These are phyloP conservation scores for Calycopis cecrops DNA, from an alignment of 1,140 invertebrate genomes.

Conservation along the genomic window DNA sequence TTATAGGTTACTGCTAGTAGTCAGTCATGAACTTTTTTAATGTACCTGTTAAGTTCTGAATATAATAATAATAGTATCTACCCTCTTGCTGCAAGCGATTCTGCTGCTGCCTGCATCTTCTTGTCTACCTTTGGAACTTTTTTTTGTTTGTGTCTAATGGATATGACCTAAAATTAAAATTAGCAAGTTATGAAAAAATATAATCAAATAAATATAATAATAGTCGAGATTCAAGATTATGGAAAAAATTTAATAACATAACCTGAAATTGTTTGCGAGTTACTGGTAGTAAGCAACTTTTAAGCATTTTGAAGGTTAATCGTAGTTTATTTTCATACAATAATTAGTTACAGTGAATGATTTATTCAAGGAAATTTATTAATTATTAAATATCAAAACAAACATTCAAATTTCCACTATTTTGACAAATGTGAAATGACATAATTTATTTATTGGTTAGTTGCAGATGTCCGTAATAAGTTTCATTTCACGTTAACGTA, in stretches of 20 bases:
- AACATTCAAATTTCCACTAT: too few species aligned
- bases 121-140: slow-evolving; percentile 73
- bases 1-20: neutral
- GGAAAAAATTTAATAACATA: slow-evolving; percentile 26
- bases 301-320: slow-evolving; percentile 33
- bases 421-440: slow-evolving; percentile 13
- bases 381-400: too few species aligned
- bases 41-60: neutral
- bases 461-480: too few species aligned
- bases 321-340: neutral
- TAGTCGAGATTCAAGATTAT: slow-evolving; percentile 11
- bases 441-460: neutral
- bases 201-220: slow-evolving; percentile 10
- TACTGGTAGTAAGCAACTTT: slow-evolving; percentile 33
- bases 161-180: slow-evolving; percentile 39
- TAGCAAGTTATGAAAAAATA: slow-evolving; percentile 15
- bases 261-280: slow-evolving; percentile 50
- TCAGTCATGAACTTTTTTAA: neutral
- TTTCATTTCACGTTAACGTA: too few species aligned
- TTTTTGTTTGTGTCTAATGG: slow-evolving; percentile 54
- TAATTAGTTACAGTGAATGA: neutral
- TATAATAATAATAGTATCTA: slow-evolving; percentile 43
- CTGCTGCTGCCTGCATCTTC: slow-evolving; percentile 72
- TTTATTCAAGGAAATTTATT: neutral
- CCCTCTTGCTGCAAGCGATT: slow-evolving; percentile 78